These are phyloP conservation scores for Pipistrellus pygmaeus DNA, from an alignment of 2,797 vertebrate genomes.

Conservation along the genomic window DNA sequence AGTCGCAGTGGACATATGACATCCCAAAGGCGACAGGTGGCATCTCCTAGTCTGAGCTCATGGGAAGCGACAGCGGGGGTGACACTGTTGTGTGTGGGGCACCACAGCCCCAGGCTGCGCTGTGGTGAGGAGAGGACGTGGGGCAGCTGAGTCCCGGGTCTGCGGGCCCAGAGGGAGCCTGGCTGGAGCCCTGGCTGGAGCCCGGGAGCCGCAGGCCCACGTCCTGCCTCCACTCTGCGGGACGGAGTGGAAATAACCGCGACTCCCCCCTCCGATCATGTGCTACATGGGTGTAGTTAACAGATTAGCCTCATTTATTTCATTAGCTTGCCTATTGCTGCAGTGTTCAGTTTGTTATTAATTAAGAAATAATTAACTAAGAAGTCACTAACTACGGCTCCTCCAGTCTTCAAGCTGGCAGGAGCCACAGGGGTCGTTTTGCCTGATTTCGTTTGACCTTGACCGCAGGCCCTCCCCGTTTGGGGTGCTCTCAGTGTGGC, in stretches of 20 bases:
- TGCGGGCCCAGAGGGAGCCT: fast-evolving
- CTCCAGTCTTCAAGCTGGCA: neutral
- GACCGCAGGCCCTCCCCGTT: neutral
- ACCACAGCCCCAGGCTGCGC: neutral
- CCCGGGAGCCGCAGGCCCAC: neutral
- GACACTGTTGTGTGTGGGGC: neutral
- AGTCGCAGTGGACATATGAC: conserved; percentile 36
- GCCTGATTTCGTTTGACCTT: neutral
- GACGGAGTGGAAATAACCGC: neutral
- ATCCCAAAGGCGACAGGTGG: neutral
- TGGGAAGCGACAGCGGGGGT: conserved; percentile 13
- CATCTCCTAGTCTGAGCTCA: neutral
- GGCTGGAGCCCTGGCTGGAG: neutral
- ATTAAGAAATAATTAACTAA: conserved; percentile 63
- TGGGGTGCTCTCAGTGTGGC: neutral
- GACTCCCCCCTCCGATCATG: neutral
- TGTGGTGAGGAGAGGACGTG: neutral
- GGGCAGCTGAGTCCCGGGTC: fast-evolving
- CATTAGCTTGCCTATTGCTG: conserved; percentile 64
- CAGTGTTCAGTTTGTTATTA: conserved; percentile 51
- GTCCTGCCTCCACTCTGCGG: neutral
- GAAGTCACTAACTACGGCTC: neutral
- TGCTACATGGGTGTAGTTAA: conserved; percentile 35
- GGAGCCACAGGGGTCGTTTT: neutral
- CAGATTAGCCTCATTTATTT: conserved; percentile 63